Percentiles rank a stretch among this genome's conserved stretches.
Evolutionary conservation across 2,113 vertebrate species (phyloP).

Genomic region (Acanthisitta chloris): DNA sequence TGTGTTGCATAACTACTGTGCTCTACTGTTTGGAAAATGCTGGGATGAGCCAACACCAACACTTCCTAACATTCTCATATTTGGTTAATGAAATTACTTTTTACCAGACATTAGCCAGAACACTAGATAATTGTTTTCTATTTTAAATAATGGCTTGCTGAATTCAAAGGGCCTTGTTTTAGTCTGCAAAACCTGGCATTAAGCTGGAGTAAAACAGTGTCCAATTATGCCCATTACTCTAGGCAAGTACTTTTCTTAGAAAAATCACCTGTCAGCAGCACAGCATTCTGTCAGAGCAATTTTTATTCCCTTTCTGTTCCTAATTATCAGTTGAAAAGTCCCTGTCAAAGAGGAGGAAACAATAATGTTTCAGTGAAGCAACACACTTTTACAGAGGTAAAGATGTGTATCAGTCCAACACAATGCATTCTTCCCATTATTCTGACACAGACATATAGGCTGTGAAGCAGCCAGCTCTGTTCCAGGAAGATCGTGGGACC

Average conservation of each 20-base stretch:
- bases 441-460: neutral
- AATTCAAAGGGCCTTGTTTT: conserved; percentile 32
- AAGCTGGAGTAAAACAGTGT: neutral
- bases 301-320: conserved; percentile 2
- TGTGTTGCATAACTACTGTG: conserved; percentile 31
- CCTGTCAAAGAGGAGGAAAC: neutral
- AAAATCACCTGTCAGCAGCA: conserved; percentile 56
- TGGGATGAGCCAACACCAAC: conserved; percentile 51
- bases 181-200: conserved; percentile 5
- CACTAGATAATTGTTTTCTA: conserved; percentile 59
- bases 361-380: neutral
- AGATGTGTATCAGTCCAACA: neutral
- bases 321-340: conserved; percentile 9
- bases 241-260: conserved; percentile 46
- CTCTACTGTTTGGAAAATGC: conserved; percentile 41
- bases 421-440: neutral
- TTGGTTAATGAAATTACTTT: conserved; percentile 61
- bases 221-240: conserved; percentile 8
- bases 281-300: neutral
- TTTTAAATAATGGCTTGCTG: conserved; percentile 54
- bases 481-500: neutral
- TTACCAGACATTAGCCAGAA: conserved; percentile 52
- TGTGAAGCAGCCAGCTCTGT: neutral
- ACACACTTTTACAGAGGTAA: neutral
- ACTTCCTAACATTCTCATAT: conserved; percentile 46